phyloP scores from a whole-genome alignment of 1,140 invertebrate genomes.

The Teleogryllus occipitalis region DNA sequence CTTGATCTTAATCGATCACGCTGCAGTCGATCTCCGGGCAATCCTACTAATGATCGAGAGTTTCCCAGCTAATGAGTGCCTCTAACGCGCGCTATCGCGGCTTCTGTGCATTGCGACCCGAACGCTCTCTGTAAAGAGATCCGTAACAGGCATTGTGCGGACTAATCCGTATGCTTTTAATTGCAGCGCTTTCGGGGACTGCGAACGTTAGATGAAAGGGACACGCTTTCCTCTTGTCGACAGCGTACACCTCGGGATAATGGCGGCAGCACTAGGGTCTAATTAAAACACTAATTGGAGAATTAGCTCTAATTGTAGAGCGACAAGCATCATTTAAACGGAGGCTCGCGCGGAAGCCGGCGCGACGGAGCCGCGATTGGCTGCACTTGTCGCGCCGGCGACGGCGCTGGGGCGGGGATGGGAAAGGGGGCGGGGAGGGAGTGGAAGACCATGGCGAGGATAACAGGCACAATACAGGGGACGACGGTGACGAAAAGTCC shows the following conservation, averaged over 20 bases:
- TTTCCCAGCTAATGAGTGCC: too few relatives aligned
- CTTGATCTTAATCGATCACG: background rate
- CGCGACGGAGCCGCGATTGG: background rate
- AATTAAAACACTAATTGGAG: constrained; percentile 1
- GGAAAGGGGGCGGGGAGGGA: too few relatives aligned
- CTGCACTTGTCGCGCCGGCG: background rate
- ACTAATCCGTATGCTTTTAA: background rate
- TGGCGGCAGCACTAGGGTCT: background rate
- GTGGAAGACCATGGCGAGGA: too few relatives aligned
- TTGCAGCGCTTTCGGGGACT: background rate
- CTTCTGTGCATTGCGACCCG: background rate
- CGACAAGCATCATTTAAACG: background rate
- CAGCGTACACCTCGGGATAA: background rate
- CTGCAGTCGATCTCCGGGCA: background rate
- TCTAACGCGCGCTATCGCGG: background rate
- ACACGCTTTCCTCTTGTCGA: background rate
- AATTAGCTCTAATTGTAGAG: background rate
- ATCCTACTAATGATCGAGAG: background rate
- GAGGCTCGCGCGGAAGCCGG: background rate
- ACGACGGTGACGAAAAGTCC: too few relatives aligned
- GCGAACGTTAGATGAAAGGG: too few relatives aligned
- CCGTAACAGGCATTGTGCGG: background rate
- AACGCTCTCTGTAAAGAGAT: too few relatives aligned
- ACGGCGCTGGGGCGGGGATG: too few relatives aligned
- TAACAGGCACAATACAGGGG: too few relatives aligned